Base-by-base conservation (phyloP, 2,888 invertebrate genomes). In the Galeopsomyia nigrocyanea region DNA sequence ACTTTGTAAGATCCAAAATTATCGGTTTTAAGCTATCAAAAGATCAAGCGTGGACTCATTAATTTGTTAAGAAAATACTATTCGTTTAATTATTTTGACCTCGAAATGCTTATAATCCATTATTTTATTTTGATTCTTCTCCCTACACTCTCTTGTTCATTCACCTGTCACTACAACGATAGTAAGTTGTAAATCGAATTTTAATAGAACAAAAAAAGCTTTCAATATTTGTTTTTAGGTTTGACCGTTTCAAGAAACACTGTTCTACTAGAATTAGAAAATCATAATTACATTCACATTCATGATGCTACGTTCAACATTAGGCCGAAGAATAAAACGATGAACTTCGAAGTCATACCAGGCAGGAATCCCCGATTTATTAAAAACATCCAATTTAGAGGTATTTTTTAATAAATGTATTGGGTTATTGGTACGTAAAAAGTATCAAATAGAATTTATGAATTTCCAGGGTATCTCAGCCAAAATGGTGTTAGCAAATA, bases 201-300 rank as follows among this genome's bases (percentile, higher is more conserved):
- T 31, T 51, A 51, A 16, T 51, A n/a, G 1, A 14, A 51, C 16
- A 51, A 51, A n/a, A 17, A 51, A 51, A 9, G 22, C 26, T 9
- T 50, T 49, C 6, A 26, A 9, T 6, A 3, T 26, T 17, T 60
- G n/a, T 22, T 22, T 62, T 16, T 50, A 62, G 62, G 26, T 62
- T 16, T 0, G 9, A 26, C 21, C 2, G 10, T 16, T 22, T 22
- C 62, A 16, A 62, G 50, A 26, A 62, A 62, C 14, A 22, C 22
- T 16, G 16, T 62, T 21, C 10, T 62, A n/a, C 17, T 49, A 5
- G 50, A 62, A 50, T 50, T 26, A 1, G 62, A 50, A 62, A 50
- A 62, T 17, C 60, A 21, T 26, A 26, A 49, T 9, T 62, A 26
- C 22, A 6, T 62, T 50, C 62, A 62, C 2, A 50, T 62, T n/a